These are phyloP conservation scores for Crotalus viridis DNA, from an alignment of 2,113 vertebrate species.

Conservation along the genomic window DNA sequence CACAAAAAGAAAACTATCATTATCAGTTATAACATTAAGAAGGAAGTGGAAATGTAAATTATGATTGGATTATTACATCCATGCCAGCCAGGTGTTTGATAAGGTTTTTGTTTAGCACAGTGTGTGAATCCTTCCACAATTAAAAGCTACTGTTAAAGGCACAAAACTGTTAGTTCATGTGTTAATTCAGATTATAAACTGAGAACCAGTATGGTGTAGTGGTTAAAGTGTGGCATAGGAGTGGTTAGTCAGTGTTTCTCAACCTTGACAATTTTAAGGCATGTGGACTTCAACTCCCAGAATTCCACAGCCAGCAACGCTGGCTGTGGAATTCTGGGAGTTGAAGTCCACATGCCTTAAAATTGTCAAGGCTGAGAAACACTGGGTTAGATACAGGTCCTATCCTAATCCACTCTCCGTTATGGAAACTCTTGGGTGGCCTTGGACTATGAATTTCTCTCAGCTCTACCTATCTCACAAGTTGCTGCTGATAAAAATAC, in stretches of 20 bases:
- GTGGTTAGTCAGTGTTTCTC: background rate
- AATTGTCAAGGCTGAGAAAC: too few species aligned
- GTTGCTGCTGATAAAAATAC: background rate
- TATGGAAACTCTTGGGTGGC: background rate
- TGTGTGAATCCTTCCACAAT: background rate
- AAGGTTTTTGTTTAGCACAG: background rate
- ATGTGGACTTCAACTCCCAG: too few species aligned
- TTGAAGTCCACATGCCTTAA: too few species aligned
- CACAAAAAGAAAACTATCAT: background rate
- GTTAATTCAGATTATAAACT: background rate
- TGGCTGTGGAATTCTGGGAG: too few species aligned
- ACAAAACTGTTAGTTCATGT: background rate
- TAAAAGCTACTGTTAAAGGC: background rate
- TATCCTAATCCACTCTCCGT: background rate
- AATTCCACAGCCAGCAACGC: too few species aligned
- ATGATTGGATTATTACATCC: background rate
- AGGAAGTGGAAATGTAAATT: background rate
- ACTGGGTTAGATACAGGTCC: background rate
- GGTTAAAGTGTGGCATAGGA: background rate
- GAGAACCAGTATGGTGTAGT: background rate
- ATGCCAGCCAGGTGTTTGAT: background rate
- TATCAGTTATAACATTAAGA: background rate
- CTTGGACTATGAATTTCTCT: background rate
- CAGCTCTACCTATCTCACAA: background rate
- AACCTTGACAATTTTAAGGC: too few species aligned